Evolutionary conservation across 2,797 vertebrate genomes (phyloP), one percentile per base, ranked within the genome.

Genomic region (Cichlasoma orientale): DNA sequence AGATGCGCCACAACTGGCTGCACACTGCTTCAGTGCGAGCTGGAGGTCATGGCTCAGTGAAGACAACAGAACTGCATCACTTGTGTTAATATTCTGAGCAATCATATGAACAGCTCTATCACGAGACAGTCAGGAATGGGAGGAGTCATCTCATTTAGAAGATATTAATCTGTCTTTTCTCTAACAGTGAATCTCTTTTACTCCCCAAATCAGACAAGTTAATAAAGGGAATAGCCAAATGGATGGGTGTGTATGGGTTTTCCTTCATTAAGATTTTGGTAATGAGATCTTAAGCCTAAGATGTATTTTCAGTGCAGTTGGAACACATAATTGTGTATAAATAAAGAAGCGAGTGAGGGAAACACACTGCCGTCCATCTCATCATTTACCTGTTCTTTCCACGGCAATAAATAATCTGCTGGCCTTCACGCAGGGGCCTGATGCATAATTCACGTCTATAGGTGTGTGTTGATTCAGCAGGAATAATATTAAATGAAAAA

Each of bases 191-290:
- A 36, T 36, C 33, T 36, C 9, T 36, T 36, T 36, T 10, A 36
- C 33, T 9, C 33, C 33, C 33, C 33, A 36, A 10, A 36, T 36
- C 33, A 36, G 8, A 36, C 33, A 36, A 36, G 33, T 9, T 36
- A 10, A 36, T 36, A 36, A 36, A 10, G 10, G 3, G 33, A 36
- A 36, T 9, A 36, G 33, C 7, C 33, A 9, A 10, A 36, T 36
- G 33, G 9, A 36, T 33, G 56, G 33, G 56, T n/a, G n/a, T 36
- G 19, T 0, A 36, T 0, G 19, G 0, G 10, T 59, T 59, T 36
- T 11, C n/a, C 57, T 59, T 59, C 57, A 13, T 59, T 36, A 13
- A 0, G 57, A 59, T 36, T 59, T 36, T 36, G 31, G 33, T 59
- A 21, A 36, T 12, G 11, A 36, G 57, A 21, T 19, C 13, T 31